These are phyloP conservation scores for Abrostola triplasia DNA, from an alignment of 2,888 invertebrate genomes.

Conservation along the genomic window DNA sequence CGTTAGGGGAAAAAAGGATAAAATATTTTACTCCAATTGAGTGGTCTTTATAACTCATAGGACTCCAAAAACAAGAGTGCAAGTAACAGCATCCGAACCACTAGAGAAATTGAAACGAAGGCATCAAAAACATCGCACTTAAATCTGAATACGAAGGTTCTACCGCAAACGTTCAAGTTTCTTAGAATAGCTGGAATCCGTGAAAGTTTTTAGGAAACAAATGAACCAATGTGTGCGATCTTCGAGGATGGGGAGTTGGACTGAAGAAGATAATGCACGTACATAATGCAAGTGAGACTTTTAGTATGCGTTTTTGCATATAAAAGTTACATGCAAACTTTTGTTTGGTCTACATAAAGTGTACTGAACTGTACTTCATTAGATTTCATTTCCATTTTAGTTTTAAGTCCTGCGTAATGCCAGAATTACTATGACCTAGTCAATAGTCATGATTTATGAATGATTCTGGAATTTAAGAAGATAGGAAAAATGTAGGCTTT, in stretches of 20 bases:
- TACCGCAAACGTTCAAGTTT: slow-evolving; percentile 15
- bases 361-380: no score
- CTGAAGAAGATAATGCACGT: background rate
- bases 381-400: no score
- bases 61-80: slow-evolving; percentile 18
- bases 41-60: background rate
- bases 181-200: slow-evolving; percentile 8
- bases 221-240: slow-evolving; percentile 25
- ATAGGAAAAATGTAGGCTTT: slow-evolving; percentile 40
- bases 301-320: slow-evolving; percentile 6
- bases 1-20: no score
- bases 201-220: slow-evolving; percentile 33
- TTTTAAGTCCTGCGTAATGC: background rate
- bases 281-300: slow-evolving; percentile 18
- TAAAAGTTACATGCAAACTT: background rate
- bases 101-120: slow-evolving; percentile 38
- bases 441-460: slow-evolving; percentile 29
- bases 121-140: slow-evolving; percentile 29
- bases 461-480: slow-evolving; percentile 14
- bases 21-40: no score
- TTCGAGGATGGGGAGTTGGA: background rate
- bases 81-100: slow-evolving; percentile 23
- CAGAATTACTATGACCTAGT: background rate
- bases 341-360: no score
- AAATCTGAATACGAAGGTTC: slow-evolving; percentile 45